These are phyloP conservation scores for Lepidurus packardi DNA, from an alignment of 1,140 invertebrate species.

Conservation along the genomic window DNA sequence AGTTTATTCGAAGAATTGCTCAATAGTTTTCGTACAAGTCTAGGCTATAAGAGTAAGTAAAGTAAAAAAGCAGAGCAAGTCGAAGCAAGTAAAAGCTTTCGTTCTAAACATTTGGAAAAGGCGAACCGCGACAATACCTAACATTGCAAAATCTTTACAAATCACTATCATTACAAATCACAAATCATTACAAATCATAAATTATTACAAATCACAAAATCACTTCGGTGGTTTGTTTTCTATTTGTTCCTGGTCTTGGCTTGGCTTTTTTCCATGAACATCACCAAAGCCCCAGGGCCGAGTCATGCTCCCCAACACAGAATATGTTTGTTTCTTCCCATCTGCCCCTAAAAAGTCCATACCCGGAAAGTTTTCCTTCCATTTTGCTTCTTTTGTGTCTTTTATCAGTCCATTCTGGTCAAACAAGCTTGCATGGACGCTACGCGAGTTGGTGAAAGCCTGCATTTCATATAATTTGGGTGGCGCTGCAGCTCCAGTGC, in stretches of 20 bases:
- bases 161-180: too few relatives aligned
- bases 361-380: neutral
- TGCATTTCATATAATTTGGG: neutral
- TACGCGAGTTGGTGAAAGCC: neutral
- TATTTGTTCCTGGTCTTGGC: neutral
- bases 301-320: neutral
- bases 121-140: too few relatives aligned
- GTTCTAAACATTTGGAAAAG: too few relatives aligned
- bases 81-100: too few relatives aligned
- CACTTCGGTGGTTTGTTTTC: neutral
- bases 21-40: too few relatives aligned
- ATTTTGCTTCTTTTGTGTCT: neutral
- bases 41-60: too few relatives aligned
- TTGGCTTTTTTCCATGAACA: neutral
- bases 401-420: slow-evolving; percentile 1
- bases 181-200: too few relatives aligned
- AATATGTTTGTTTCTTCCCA: neutral
- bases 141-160: too few relatives aligned
- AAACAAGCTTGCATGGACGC: neutral
- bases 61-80: too few relatives aligned
- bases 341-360: neutral
- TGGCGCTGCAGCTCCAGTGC: neutral
- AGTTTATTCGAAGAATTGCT: too few relatives aligned
- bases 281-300: neutral
- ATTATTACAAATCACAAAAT: too few relatives aligned